Conservation (phyloP, 2,888 invertebrate genomes). For the Aphodius granarius region DNA sequence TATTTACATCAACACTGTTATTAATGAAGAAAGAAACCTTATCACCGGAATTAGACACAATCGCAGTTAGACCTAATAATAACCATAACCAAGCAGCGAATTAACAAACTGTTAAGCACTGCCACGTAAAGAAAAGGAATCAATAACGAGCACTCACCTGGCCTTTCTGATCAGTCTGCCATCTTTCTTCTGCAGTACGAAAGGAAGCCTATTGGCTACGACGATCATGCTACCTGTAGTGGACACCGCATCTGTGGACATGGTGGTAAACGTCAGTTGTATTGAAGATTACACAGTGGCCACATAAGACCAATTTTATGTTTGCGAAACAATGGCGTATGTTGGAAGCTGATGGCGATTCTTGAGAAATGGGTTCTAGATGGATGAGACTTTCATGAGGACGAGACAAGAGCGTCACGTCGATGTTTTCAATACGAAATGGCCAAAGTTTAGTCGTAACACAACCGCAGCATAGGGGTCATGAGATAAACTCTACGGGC, state of each 20-base stretch:
- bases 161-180: constrained; percentile 79
- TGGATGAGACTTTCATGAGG: constrained; percentile 13
- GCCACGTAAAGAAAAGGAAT: no score
- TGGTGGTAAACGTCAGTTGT: background rate
- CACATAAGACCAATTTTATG: background rate
- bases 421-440: constrained; percentile 42
- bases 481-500: constrained; percentile 37
- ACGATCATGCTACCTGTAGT: constrained; percentile 79
- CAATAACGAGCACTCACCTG: constrained; percentile 63
- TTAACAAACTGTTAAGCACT: background rate
- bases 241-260: constrained; percentile 50
- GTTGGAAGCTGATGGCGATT: background rate
- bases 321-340: background rate
- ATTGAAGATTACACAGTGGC: background rate
- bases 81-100: background rate
- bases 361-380: no score
- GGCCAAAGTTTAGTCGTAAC: constrained; percentile 41
- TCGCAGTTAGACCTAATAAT: background rate
- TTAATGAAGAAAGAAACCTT: background rate
- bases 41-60: background rate
- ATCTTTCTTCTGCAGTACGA: constrained; percentile 74
- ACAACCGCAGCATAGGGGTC: constrained; percentile 33
- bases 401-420: constrained; percentile 18
- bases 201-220: constrained; percentile 88
- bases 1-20: background rate